Percentiles rank a stretch among this genome's conserved stretches.
phyloP scores from a whole-genome alignment of 2,113 vertebrate genomes.

The Phylloscopus trochilus region DNA sequence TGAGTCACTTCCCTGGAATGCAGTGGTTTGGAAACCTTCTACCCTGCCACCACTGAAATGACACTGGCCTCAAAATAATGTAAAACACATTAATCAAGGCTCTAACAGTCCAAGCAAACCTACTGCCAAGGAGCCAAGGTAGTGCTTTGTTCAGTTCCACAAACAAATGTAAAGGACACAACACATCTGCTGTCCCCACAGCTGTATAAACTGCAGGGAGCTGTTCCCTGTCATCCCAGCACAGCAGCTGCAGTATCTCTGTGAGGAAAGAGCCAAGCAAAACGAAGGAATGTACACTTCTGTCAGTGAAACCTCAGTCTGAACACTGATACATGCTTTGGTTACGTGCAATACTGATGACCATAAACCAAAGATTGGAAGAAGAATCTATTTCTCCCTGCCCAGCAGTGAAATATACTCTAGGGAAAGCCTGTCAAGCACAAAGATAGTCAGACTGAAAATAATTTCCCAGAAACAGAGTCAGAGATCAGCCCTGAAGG shows the following conservation, averaged over 20 bases:
- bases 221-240: background rate
- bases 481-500: background rate
- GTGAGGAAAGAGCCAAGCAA: background rate
- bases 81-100: background rate
- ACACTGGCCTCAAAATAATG: background rate
- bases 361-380: background rate
- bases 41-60: background rate
- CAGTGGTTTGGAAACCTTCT: background rate
- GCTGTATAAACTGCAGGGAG: background rate
- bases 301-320: background rate
- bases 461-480: background rate
- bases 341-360: background rate
- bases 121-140: background rate
- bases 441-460: background rate
- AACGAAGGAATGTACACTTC: background rate
- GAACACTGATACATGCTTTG: background rate
- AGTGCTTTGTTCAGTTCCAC: background rate
- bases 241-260: background rate
- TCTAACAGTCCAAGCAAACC: background rate
- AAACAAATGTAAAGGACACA: background rate
- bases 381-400: background rate
- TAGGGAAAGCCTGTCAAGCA: background rate
- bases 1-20: background rate
- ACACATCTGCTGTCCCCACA: background rate
- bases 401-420: background rate